Evolutionary conservation across 1,140 invertebrate species (phyloP), one percentile per base, ranked within the genome.

Genomic region (Probaryconus sp.): DNA sequence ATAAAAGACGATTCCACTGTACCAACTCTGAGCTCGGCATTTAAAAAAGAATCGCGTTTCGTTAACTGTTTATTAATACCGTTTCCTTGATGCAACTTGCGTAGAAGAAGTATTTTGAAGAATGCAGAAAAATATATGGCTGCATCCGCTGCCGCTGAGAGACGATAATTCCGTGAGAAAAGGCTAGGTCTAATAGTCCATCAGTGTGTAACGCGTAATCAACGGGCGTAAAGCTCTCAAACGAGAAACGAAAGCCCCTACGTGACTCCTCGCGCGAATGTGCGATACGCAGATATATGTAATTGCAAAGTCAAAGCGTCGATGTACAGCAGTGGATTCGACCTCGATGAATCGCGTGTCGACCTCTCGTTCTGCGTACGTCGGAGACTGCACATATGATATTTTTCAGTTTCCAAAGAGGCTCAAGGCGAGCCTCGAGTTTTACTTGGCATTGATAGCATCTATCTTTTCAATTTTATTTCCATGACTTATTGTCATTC

Each of bases 281-380:
- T 75, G 71, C 63, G 71, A 74, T 74, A 74, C 63, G 71, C 63
- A 74, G 71, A 74, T 74, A 63, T 65, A 68, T 67, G 71, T 74
- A 74, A 74, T 74, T 74, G 71, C 70, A 55, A 73, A 65, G 63
- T 68, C 55, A 68, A 74, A 74, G 55, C 63, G 63, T 74, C 71
- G 71, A 74, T 74, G 63, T 68, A 68, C 63, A 65, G 70, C 61
- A 67, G 56, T 53, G 42, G 33, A 65, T 56, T 24, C 71, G 71
- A 74, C 71, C 71, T 74, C 63, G 63, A 68, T 65, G 71, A 74
- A 74, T 74, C 63, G 71, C 71, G 63, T 74, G 71, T 74, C 71
- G 71, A 74, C 71, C 71, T 74, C 71, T 74, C 71, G 71, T 68
- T 68, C 71, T 73, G 64, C 77, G 65, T 68, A 69, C 40, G 47